Evolutionary conservation across 2,797 vertebrate species (phyloP).

Genomic region (Neosilurus hyrtlii): DNA sequence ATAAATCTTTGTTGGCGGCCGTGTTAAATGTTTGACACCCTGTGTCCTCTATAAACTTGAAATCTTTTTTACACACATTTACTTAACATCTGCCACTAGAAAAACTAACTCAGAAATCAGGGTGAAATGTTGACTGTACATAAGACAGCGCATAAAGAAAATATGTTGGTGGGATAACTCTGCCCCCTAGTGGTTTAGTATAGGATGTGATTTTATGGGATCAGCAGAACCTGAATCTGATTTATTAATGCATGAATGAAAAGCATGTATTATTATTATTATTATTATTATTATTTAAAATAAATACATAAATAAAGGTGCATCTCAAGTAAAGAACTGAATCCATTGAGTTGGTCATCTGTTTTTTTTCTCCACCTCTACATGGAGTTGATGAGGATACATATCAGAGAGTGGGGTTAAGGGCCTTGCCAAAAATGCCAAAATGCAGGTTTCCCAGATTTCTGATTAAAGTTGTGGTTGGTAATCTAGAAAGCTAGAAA

Average conservation of each 20-base stretch:
- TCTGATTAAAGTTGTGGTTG: too few species aligned
- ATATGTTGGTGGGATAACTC: slow-evolving; percentile 4
- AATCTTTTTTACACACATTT: neutral
- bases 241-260: neutral
- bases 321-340: neutral
- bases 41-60: neutral
- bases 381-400: too few species aligned
- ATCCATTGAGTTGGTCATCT: neutral
- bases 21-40: neutral
- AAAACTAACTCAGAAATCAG: neutral
- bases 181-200: slow-evolving; percentile 24
- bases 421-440: too few species aligned
- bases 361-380: too few species aligned
- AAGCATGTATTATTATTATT: too few species aligned
- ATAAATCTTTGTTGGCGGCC: neutral
- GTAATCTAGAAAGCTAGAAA: too few species aligned
- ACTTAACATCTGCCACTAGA: neutral
- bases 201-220: neutral
- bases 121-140: neutral
- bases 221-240: neutral
- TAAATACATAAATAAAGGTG: too few species aligned
- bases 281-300: neutral
- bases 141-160: neutral
- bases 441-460: too few species aligned
- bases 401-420: too few species aligned